phyloP scores from a whole-genome alignment of 2,797 vertebrate species.

The Pitangus sulphuratus region DNA sequence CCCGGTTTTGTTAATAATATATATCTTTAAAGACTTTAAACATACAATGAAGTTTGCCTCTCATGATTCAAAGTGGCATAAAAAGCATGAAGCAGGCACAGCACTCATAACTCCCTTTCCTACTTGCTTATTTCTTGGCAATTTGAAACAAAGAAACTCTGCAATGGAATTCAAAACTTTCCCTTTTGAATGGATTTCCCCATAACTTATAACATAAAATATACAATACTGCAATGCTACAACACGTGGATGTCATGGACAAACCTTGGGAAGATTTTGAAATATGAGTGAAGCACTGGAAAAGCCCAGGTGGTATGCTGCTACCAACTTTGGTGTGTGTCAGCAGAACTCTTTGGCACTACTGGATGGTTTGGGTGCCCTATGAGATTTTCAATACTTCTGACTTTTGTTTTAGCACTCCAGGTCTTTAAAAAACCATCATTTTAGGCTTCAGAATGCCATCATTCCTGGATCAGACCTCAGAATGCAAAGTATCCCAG shows the following conservation, averaged over 20 bases:
- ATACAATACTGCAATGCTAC: background rate
- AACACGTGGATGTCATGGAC: background rate
- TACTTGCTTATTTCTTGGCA: constrained; percentile 30
- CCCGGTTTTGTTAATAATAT: constrained; percentile 75
- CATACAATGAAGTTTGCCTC: constrained; percentile 69
- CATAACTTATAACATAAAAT: constrained; percentile 28
- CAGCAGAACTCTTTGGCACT: background rate
- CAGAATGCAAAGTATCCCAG: background rate
- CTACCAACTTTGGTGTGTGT: background rate
- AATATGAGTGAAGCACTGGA: background rate
- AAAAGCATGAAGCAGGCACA: background rate
- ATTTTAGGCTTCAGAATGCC: background rate
- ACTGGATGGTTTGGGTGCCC: background rate
- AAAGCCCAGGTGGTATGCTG: background rate
- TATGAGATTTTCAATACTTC: background rate
- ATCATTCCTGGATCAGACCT: background rate
- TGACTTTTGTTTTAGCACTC: background rate
- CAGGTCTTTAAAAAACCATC: background rate
- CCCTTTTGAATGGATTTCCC: constrained; percentile 34
- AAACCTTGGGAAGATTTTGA: constrained; percentile 2
- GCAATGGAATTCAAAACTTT: background rate
- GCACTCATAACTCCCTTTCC: background rate
- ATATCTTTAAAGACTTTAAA: constrained; percentile 73
- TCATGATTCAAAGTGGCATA: constrained; percentile 54
- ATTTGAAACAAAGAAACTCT: constrained; percentile 53